Conservation (phyloP, 2,797 vertebrate species). For the Acrossocheilus fasciatus region DNA sequence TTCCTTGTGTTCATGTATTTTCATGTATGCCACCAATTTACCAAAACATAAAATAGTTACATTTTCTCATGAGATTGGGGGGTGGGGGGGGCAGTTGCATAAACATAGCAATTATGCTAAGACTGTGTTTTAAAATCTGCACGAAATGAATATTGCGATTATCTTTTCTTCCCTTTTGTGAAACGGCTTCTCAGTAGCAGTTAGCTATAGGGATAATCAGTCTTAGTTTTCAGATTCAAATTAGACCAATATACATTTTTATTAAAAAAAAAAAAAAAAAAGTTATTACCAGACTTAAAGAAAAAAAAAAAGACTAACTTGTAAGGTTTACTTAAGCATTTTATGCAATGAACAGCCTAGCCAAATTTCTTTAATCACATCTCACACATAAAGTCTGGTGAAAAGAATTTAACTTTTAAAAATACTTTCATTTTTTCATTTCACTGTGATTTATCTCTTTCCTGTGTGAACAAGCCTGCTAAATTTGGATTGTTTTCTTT, state of each 20-base stretch:
- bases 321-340: not conserved
- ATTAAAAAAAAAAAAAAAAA: too few relatives aligned
- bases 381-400: not conserved
- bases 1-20: not conserved
- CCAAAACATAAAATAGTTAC: not conserved
- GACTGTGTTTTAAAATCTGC: too few relatives aligned
- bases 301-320: not conserved
- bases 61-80: not conserved
- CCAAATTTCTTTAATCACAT: not conserved
- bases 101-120: too few relatives aligned
- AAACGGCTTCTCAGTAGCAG: too few relatives aligned
- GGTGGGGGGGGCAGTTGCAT: not conserved
- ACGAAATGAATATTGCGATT: too few relatives aligned
- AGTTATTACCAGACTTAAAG: too few relatives aligned
- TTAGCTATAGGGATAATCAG: too few relatives aligned
- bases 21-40: not conserved
- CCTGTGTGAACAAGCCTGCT: not conserved
- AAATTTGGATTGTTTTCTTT: not conserved
- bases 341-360: not conserved
- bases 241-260: not conserved
- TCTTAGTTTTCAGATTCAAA: too few relatives aligned
- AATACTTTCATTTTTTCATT: not conserved
- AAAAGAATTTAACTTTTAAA: too few relatives aligned
- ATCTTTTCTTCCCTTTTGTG: too few relatives aligned
- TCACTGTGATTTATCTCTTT: not conserved